Base-by-base conservation (phyloP, 2,888 invertebrate genomes). In the Macaria liturata region DNA sequence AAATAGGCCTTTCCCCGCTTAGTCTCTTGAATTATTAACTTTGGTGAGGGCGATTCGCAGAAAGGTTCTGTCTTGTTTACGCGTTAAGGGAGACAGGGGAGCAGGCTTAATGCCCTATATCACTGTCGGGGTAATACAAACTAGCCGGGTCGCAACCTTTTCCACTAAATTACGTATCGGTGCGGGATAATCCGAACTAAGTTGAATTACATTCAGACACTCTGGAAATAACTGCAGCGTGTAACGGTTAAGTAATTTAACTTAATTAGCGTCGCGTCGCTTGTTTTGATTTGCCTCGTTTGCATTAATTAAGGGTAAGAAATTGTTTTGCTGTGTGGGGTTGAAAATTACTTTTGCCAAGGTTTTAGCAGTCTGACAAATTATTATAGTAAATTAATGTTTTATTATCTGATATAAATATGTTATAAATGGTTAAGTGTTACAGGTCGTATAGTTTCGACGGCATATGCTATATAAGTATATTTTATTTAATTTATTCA, bases 21-120 rank as follows among this genome's bases (percentile, higher is more conserved):
- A 87, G 87, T 84, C 87, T 84, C 82, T 75, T 91, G 84, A 89
- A 91, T 89, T 91, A 91, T 91, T 89, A 90, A 91, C 88, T 84
- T 84, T 78, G 78, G 84, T 76, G 75, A 86, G 86, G 88, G 88
- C 77, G 84, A 88, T 86, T 86, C 87, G 86, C 79, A 84, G 89
- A 89, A 87, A 88, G 89, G 88, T 87, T 86, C 83, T 82, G 83
- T 87, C 91, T 88, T 89, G 90, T 91, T 90, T 91, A 89, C 89
- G 87, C 84, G 88, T 86, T 88, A 84, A 86, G 88, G 88, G 89
- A 87, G 86, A 85, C 80, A 80, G 84, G 81, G 84, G 81, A 84
- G 84, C 88, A 86, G 87, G 86, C 89, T 90, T 90, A 90, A 91
- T 91, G 86, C 86, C 88, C 91, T 90, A 88, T 91, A 90, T 91